These are phyloP conservation scores for Drosophila pseudoananassae DNA, from an alignment of 1,140 invertebrate genomes.

Conservation along the genomic window DNA sequence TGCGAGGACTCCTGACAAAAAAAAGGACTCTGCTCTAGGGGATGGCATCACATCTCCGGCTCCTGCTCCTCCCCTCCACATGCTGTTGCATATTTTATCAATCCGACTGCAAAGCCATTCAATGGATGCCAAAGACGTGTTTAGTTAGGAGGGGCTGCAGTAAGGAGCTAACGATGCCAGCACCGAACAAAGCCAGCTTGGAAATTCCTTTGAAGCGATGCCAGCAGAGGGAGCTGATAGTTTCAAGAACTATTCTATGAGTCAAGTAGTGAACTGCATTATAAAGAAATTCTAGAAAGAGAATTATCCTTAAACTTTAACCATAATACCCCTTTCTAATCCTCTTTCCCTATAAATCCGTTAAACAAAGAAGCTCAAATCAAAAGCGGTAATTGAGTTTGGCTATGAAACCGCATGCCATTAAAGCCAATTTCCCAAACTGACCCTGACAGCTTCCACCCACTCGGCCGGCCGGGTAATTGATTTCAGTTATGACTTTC, in stretches of 20 bases:
- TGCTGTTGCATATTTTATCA: conserved; percentile 56
- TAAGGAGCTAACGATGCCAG: conserved; percentile 12
- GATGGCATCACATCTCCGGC: conserved; percentile 4
- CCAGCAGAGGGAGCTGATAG: neutral
- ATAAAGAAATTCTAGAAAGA: no score
- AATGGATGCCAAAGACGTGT: conserved; percentile 29
- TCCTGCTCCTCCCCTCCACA: conserved; percentile 1
- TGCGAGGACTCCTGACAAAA: neutral
- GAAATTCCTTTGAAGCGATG: neutral
- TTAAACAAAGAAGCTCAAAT: conserved; percentile 14
- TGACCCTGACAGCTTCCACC: conserved; percentile 24
- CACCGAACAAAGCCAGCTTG: neutral
- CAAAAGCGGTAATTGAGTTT: conserved; percentile 40
- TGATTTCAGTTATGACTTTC: conserved; percentile 56
- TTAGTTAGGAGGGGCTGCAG: conserved; percentile 8
- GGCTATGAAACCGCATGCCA: conserved; percentile 42
- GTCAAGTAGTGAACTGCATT: no score
- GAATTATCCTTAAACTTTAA: no score
- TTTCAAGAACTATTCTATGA: neutral
- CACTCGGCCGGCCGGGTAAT: conserved; percentile 11
- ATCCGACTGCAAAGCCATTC: conserved; percentile 47
- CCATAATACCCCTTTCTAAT: neutral
- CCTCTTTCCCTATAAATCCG: conserved; percentile 18
- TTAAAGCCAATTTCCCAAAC: conserved; percentile 40
- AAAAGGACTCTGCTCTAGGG: conserved; percentile 11